Conservation (phyloP, 1,140 invertebrate genomes). For the Euborellia annulipes region DNA sequence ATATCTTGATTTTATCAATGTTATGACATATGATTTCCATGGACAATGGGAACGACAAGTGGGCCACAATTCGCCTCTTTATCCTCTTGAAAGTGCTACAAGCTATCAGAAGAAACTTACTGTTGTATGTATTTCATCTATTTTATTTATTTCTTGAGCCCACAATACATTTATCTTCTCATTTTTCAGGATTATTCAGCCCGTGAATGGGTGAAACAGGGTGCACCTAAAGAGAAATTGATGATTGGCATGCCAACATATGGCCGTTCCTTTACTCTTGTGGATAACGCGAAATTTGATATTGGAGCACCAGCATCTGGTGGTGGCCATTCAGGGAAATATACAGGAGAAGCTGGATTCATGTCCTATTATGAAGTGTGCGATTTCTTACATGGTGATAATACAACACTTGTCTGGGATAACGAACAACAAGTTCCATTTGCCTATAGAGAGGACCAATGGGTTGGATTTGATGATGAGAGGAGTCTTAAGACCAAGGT, state of each 20-base stretch:
- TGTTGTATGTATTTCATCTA: conserved; percentile 43
- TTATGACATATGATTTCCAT: conserved; percentile 93
- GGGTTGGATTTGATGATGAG: conserved; percentile 93
- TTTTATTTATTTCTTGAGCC: conserved; percentile 1
- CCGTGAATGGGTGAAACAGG: conserved; percentile 83
- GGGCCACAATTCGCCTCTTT: conserved; percentile 82
- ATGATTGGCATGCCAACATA: conserved; percentile 93
- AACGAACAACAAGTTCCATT: conserved; percentile 92
- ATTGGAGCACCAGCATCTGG: conserved; percentile 81
- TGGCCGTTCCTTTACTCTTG: conserved; percentile 85
- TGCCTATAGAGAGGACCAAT: conserved; percentile 78
- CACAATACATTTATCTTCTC: background rate
- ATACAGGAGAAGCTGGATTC: conserved; percentile 76
- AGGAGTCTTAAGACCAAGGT: conserved; percentile 85
- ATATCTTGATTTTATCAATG: conserved; percentile 84
- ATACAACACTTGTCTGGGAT: conserved; percentile 90
- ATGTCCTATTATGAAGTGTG: conserved; percentile 92
- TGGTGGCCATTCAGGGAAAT: conserved; percentile 66
- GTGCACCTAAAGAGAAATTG: conserved; percentile 86
- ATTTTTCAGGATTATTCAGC: conserved; percentile 66
- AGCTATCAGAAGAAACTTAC: conserved; percentile 82
- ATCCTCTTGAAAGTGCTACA: conserved; percentile 72
- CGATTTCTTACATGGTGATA: conserved; percentile 75
- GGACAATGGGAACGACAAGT: conserved; percentile 85
- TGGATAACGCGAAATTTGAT: conserved; percentile 73